These are phyloP conservation scores for Condylostylus longicornis DNA, from an alignment of 1,140 invertebrate genomes.

Conservation along the genomic window DNA sequence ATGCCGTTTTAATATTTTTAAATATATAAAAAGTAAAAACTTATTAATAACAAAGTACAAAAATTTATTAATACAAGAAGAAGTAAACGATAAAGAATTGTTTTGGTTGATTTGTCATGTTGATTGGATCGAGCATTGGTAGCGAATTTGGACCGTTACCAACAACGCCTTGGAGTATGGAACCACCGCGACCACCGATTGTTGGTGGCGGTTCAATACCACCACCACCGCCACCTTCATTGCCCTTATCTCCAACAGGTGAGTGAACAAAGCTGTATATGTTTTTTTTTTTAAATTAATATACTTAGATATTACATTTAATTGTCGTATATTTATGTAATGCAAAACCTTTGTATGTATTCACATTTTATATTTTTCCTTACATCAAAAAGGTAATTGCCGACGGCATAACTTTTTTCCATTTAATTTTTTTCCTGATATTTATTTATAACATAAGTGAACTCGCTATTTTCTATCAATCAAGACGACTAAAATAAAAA, in stretches of 20 bases:
- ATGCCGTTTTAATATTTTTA: not conserved
- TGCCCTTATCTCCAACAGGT: constrained; percentile 9
- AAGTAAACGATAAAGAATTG: not conserved
- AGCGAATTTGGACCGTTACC: constrained; percentile 8
- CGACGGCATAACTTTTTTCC: too few species aligned
- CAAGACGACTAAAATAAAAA: too few species aligned
- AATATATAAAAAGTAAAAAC: not conserved
- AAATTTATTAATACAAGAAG: not conserved
- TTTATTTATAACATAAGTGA: too few species aligned
- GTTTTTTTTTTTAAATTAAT: too few species aligned
- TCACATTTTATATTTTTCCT: too few species aligned
- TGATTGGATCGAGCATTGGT: constrained; percentile 8
- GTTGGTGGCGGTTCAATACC: not conserved
- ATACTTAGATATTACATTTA: too few species aligned
- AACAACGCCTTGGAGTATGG: constrained; percentile 8
- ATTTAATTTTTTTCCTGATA: too few species aligned
- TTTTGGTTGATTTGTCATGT: constrained; percentile 5
- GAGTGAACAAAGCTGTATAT: too few species aligned
- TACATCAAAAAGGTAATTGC: too few species aligned
- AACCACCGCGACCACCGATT: constrained; percentile 5
- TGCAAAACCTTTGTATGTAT: too few species aligned
- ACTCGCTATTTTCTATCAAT: too few species aligned
- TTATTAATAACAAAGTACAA: not conserved
- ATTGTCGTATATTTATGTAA: too few species aligned
- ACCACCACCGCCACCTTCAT: constrained; percentile 1